Conservation (phyloP, 2,113 vertebrate species). For the Daphoenositta chrysoptera region DNA sequence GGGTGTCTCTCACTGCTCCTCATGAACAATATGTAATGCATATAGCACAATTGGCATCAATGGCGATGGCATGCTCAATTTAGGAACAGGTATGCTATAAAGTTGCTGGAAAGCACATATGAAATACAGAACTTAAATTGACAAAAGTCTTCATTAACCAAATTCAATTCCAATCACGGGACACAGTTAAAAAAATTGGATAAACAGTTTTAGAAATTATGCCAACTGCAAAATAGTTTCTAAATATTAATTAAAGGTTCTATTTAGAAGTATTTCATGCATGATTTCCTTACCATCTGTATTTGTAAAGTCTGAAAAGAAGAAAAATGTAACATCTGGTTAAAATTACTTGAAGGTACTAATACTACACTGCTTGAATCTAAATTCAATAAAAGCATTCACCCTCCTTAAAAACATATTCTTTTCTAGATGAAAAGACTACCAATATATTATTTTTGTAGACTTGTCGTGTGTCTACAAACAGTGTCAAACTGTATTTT, state of each 20-base stretch:
- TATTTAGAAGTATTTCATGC: constrained; percentile 17
- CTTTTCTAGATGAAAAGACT: constrained; percentile 70
- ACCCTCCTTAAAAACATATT: constrained; percentile 27
- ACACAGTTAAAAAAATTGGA: neutral
- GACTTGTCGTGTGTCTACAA: constrained; percentile 74
- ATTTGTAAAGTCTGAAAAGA: neutral
- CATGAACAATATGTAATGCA: neutral
- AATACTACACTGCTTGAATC: constrained; percentile 24
- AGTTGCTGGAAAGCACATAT: neutral
- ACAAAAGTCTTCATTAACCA: neutral
- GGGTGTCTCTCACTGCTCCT: neutral
- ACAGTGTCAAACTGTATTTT: constrained; percentile 77
- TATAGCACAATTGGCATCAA: neutral
- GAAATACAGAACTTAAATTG: neutral
- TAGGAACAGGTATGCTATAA: neutral
- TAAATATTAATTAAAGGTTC: constrained; percentile 33
- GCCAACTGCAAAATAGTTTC: neutral
- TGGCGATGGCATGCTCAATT: neutral
- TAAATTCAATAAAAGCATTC: constrained; percentile 26
- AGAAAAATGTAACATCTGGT: constrained; percentile 39
- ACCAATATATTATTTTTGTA: constrained; percentile 70
- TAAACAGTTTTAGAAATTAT: neutral
- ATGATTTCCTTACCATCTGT: constrained; percentile 10
- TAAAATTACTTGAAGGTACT: constrained; percentile 44
- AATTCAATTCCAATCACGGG: neutral